Evolutionary conservation across 2,797 vertebrate species (phyloP).

Genomic region (Myioborus miniatus): DNA sequence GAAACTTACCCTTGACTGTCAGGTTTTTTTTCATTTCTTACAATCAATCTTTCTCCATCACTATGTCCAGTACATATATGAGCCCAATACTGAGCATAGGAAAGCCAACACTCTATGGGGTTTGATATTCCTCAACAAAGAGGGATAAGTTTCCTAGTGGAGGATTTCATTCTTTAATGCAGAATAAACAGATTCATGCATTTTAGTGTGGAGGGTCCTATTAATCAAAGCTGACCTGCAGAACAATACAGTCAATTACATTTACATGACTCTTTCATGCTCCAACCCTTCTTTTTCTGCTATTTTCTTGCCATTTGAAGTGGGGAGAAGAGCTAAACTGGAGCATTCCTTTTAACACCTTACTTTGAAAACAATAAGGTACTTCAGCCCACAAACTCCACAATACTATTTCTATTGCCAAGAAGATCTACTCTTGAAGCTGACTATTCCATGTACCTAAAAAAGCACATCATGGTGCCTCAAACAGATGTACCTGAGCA

Average conservation of each 20-base stretch:
- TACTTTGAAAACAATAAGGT: background rate
- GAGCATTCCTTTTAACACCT: background rate
- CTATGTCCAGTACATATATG: background rate
- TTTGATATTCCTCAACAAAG: background rate
- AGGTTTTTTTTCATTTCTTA: background rate
- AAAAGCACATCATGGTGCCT: background rate
- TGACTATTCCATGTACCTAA: background rate
- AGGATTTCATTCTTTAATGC: background rate
- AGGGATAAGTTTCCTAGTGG: background rate
- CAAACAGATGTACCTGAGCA: background rate
- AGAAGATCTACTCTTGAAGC: background rate
- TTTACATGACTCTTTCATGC: background rate
- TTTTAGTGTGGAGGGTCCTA: background rate
- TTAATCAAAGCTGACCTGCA: background rate
- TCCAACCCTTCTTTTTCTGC: background rate
- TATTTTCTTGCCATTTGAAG: background rate
- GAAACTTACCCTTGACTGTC: background rate
- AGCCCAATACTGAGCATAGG: background rate
- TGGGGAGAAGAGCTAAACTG: fast-evolving
- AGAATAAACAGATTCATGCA: background rate
- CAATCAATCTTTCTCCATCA: background rate
- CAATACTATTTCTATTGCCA: background rate
- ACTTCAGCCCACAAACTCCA: background rate
- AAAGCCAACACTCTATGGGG: background rate
- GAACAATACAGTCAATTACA: background rate